Evolutionary conservation across 2,797 vertebrate species (phyloP), one percentile per base, ranked within the genome.

Genomic region (Pseudotriccus pelzelni): DNA sequence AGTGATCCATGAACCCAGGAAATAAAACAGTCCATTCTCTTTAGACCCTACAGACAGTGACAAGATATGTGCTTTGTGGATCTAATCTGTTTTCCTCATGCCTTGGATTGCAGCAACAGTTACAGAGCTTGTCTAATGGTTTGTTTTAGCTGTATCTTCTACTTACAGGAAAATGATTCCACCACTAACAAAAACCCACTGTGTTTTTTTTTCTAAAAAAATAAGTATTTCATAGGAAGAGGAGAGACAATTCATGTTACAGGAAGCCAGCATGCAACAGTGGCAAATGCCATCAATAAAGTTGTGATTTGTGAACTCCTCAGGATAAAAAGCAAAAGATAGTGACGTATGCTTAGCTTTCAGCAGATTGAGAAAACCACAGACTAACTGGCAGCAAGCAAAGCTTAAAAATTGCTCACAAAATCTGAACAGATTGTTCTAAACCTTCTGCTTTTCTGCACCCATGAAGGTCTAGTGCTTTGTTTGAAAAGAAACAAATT

Each of bases 401-500:
- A 84, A 95, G 7, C 91, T 90, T 92, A 67, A 88, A 96, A 90
- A 73, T 75, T 92, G 24, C 87, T 87, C 92, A 87, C 69, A 43
- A 91, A 89, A 72, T 90, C 62, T 76, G 82, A 96, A 84, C 81
- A 95, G 73, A 63, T 87, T 89, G 36, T 76, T 74, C 28, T 78
- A 89, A 93, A 77, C 47, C 76, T 49, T 93, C 91, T 72, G 23
- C 66, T 86, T 44, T 78, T 95, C 73, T 80, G 87, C 41, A 58
- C 84, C 94, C 74, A 74, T 34, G 46, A 82, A 82, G 63, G 72
- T 66, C 74, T 90, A 82, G 36, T 32, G 28, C n/a, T 79, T 87
- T 82, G 83, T 94, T 96, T 94, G 58, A 81, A 93, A 93, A 79
- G 87, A 89, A 93, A 89, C 41, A 93, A 39, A 68, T 85, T 93